Percentiles rank a stretch among this genome's conserved stretches.
Evolutionary conservation across 2,113 vertebrate species (phyloP).

Genomic region (Anguilla rostrata): DNA sequence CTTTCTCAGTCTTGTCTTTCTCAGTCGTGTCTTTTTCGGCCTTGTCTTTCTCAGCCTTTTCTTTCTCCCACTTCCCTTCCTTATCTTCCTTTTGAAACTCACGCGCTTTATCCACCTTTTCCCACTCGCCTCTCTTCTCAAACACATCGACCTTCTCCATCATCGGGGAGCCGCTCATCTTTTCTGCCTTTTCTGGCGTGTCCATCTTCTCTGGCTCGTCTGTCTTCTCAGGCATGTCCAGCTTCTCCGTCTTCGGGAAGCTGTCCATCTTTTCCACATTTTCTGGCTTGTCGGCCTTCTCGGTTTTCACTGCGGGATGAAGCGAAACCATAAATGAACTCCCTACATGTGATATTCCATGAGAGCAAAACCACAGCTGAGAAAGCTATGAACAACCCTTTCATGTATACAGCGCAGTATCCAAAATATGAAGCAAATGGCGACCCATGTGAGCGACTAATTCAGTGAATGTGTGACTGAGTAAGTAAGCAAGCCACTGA

Average conservation of each 20-base stretch:
- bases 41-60: slow-evolving; percentile 42
- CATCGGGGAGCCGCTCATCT: neutral
- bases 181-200: slow-evolving; percentile 18
- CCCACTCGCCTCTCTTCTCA: neutral
- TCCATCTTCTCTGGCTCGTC: slow-evolving; percentile 37
- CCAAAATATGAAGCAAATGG: no score
- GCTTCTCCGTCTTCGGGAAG: slow-evolving; percentile 24
- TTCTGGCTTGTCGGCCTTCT: slow-evolving; percentile 63
- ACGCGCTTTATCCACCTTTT: neutral
- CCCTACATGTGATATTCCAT: neutral
- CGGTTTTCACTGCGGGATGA: slow-evolving; percentile 60
- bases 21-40: neutral
- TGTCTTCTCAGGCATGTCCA: slow-evolving; percentile 21
- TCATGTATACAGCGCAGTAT: no score
- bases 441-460: no score
- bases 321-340: slow-evolving; percentile 15
- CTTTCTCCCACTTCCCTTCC: slow-evolving; percentile 26
- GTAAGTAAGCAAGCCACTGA: no score
- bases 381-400: no score
- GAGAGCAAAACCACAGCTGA: no score
- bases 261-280: slow-evolving; percentile 43
- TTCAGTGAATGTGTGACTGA: no score
- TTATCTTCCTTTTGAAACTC: neutral
- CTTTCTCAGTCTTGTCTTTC: slow-evolving; percentile 31
- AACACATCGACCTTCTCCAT: neutral